Conservation (phyloP, 2,888 invertebrate species). For the Agonopterix heracliana region DNA sequence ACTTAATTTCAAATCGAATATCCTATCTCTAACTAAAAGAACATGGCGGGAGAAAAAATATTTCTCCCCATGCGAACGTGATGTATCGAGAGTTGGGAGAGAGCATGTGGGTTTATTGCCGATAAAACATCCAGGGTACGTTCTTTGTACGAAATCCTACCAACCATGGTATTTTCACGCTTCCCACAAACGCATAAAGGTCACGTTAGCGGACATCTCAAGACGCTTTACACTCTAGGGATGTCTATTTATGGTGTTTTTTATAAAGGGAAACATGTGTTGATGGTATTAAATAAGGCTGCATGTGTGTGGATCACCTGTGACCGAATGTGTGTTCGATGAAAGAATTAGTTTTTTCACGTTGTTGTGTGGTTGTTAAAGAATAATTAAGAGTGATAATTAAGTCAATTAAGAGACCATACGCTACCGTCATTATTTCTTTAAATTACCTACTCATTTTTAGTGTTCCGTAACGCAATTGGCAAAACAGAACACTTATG, state of each 20-base stretch:
- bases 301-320: constrained; percentile 39
- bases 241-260: constrained; percentile 62
- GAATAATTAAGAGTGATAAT: background rate
- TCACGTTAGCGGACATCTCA: too few species aligned
- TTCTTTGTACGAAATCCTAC: too few species aligned
- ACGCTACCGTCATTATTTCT: background rate
- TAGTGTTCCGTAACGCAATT: too few species aligned
- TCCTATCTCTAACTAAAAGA: background rate
- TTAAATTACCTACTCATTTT: too few species aligned
- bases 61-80: constrained; percentile 44
- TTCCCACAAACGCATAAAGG: too few species aligned
- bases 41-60: constrained; percentile 22
- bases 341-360: too few species aligned
- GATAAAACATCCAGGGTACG: constrained; percentile 50
- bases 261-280: constrained; percentile 50
- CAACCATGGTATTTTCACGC: too few species aligned
- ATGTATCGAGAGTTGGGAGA: constrained; percentile 40
- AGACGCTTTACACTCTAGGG: constrained; percentile 17
- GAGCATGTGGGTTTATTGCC: constrained; percentile 62
- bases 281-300: constrained; percentile 48
- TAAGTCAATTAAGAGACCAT: background rate
- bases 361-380: background rate
- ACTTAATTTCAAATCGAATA: too few species aligned
- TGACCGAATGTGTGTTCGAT: constrained; percentile 1
- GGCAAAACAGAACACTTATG: too few species aligned